Evolutionary conservation across 2,888 invertebrate genomes (phyloP), one percentile per base, ranked within the genome.

Genomic region (Tachina lurida): DNA sequence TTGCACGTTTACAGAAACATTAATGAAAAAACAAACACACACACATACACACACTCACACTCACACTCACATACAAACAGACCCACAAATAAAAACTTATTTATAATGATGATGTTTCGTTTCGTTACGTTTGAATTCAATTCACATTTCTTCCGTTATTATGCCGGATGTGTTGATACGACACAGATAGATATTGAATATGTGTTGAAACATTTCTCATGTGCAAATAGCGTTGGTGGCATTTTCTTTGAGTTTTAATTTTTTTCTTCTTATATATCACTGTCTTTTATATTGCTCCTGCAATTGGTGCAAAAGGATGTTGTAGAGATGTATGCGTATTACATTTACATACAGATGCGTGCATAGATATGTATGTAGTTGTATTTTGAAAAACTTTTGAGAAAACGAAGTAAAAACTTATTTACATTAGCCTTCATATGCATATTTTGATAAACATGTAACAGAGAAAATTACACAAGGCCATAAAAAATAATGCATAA

Each of bases 151-250:
- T 80, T 80, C 76, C 76, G 79, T 52, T 84, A 63, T 80, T 75
- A 49, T 49, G 67, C 73, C 65, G 84, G 84, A 74, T 76, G 31
- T 58, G 86, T 80, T 84, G 84, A 76, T 70, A 86, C 87, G 87
- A 89, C 87, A 39, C 39, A 52, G 10, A 54, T 31, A 54, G 9
- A 88, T 89, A 88, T 89, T 89, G 89, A 89, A 89, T 88, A 89
- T 89, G 88, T 90, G 89, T 88, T 89, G 88, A 89, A 89, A 90
- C 89, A 89, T 89, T 90, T 90, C 88, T 88, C 52, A 75, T 74
- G 81, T 70, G 43, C 81, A 75, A 47, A 75, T 41, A 70, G 9
- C 19, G 41, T 74, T 58, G 47, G n/a, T 60, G 49, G 9, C 0
- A 52, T 52, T 56, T 68, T 62, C n/a, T 78, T 70, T 17, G 39